Evolutionary conservation across 2,797 vertebrate species (phyloP), one percentile per base, ranked within the genome.

Genomic region (Pangasius djambal): DNA sequence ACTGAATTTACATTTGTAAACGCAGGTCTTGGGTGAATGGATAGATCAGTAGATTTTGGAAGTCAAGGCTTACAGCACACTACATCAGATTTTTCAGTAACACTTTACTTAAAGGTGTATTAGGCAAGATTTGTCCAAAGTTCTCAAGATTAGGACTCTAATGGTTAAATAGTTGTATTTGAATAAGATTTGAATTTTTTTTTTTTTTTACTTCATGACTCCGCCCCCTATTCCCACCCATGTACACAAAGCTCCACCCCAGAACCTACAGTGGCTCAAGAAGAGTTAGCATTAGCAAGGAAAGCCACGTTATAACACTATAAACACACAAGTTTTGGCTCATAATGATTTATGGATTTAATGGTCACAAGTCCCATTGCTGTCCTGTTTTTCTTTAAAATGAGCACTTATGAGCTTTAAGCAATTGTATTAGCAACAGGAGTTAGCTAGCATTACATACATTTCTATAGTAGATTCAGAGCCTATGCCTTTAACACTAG

Each of bases 1-100:
- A 37, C 18, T 77, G 12, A n/a, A 77, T 77, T 77, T 77, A 77
- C n/a, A 79, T 55, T 31, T 79, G 77, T 31, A 79, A 20, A 79
- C 16, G 12, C 3, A 6, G 6, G n/a, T 79, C n/a, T 0, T 52
- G 28, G 28, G 52, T 20, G 1, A n/a, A 78, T 52, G 12, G 67
- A 37, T 70, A 37, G 15, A 70, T 37, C 18, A 16, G 18, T 18
- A 40, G 69, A 67, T 40, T 22, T 72, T 40, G 20, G 25, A 6
- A 12, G 34, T 83, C 57, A 63, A 83, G 57, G 22, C 37, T 61
- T 31, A 4, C 78, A 81, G n/a, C 78, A 31, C 16, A n/a, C 78
- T 79, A 52, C 63, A 50, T 65, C 75, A 65, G 50, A 65, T 12
- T 65, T n/a, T n/a, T 65, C 22, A n/a, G 9, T 28, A 12, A 65